Conservation (phyloP, 2,888 invertebrate species). For the Julus scandinavius region DNA sequence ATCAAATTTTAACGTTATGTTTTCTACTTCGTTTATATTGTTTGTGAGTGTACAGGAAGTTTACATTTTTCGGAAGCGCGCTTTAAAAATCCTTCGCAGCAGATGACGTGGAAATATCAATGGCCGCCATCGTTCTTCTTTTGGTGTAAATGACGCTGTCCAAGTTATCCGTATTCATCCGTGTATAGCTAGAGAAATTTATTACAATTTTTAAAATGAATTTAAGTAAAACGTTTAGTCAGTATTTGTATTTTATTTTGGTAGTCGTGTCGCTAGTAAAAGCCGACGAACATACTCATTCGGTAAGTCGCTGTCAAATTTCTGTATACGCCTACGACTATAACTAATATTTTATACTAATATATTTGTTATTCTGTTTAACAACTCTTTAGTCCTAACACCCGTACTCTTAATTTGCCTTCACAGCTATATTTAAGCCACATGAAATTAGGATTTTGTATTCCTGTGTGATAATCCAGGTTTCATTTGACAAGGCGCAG, state of each 20-base stretch:
- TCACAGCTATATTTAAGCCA: background rate
- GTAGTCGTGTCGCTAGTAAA: background rate
- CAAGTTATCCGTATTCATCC: slow-evolving; percentile 49
- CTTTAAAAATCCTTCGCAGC: background rate
- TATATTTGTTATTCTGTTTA: background rate
- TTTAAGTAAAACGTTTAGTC: slow-evolving; percentile 31
- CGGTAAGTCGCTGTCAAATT: slow-evolving; percentile 53
- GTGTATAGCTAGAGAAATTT: slow-evolving; percentile 4
- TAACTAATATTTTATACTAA: background rate
- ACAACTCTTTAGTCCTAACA: background rate
- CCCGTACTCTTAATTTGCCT: background rate
- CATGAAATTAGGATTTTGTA: background rate
- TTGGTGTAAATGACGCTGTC: slow-evolving; percentile 50
- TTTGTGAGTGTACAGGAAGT: background rate
- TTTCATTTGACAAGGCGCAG: background rate
- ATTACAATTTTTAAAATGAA: slow-evolving; percentile 52
- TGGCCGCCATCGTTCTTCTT: slow-evolving; percentile 48
- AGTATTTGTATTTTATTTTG: slow-evolving; percentile 51
- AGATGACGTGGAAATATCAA: slow-evolving; percentile 44
- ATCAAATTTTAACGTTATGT: too few species aligned
- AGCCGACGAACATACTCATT: slow-evolving; percentile 56
- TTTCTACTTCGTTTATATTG: background rate
- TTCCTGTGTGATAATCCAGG: background rate
- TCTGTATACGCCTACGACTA: background rate
- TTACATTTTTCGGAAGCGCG: background rate